phyloP scores from a whole-genome alignment of 2,888 invertebrate species.

The Synanthedon formicaeformis region DNA sequence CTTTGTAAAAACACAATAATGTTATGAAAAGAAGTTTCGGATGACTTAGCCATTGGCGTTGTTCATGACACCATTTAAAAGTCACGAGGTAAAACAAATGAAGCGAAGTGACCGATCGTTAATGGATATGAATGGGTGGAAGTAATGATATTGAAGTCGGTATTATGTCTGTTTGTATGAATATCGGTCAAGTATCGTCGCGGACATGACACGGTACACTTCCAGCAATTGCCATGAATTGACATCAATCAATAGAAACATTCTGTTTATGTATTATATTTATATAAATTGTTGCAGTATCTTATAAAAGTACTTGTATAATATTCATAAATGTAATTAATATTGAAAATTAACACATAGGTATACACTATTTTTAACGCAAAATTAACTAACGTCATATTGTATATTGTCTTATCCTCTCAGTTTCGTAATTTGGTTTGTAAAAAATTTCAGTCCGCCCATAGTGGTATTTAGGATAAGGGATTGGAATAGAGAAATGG shows the following conservation, averaged over 20 bases:
- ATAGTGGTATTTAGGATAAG: no score
- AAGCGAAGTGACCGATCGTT: slow-evolving; percentile 16
- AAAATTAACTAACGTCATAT: no score
- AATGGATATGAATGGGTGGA: slow-evolving; percentile 27
- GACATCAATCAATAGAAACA: slow-evolving; percentile 33
- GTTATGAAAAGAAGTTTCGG: background rate
- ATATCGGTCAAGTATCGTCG: slow-evolving; percentile 26
- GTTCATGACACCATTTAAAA: slow-evolving; percentile 12
- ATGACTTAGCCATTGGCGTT: background rate
- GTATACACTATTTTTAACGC: no score
- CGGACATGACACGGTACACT: slow-evolving; percentile 15
- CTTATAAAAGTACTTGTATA: no score
- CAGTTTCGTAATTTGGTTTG: no score
- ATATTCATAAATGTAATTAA: no score
- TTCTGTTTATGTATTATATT: background rate
- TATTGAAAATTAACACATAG: no score
- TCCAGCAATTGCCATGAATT: slow-evolving; percentile 40
- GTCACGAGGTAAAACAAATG: slow-evolving; percentile 12
- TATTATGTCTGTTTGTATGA: slow-evolving; percentile 23
- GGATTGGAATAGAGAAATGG: no score
- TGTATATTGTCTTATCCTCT: no score
- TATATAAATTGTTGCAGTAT: no score
- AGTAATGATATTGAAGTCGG: slow-evolving; percentile 12
- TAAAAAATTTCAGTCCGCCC: no score
- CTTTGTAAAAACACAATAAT: background rate